phyloP scores from a whole-genome alignment of 2,797 vertebrate species.

The Scomberomorus guttatus region DNA sequence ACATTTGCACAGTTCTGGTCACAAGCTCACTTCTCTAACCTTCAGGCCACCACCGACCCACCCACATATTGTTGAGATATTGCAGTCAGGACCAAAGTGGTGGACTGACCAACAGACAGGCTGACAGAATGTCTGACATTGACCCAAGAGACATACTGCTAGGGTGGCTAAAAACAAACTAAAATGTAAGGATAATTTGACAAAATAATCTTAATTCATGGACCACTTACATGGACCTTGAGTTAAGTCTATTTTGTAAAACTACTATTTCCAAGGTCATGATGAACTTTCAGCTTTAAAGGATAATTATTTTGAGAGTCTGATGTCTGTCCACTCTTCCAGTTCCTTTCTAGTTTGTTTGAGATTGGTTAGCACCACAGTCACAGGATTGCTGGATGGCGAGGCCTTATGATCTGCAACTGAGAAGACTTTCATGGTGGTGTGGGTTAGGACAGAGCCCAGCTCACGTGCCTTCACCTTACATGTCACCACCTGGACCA shows the following conservation, averaged over 20 bases:
- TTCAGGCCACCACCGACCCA: too few relatives aligned
- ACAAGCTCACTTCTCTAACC: too few relatives aligned
- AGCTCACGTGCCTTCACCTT: constrained; percentile 41
- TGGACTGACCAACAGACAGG: too few relatives aligned
- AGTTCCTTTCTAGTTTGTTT: constrained; percentile 44
- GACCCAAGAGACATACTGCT: too few relatives aligned
- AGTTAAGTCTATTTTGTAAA: not conserved
- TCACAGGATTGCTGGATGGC: constrained; percentile 4
- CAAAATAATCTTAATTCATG: too few relatives aligned
- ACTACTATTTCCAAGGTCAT: not conserved
- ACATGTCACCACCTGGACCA: constrained; percentile 69
- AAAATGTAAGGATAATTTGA: not conserved
- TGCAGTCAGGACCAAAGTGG: too few relatives aligned
- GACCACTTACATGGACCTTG: not conserved
- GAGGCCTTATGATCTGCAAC: constrained; percentile 58
- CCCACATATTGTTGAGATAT: too few relatives aligned
- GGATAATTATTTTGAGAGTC: not conserved
- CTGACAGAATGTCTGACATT: too few relatives aligned
- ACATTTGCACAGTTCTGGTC: too few relatives aligned
- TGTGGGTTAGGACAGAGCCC: constrained; percentile 72
- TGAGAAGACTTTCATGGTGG: constrained; percentile 83
- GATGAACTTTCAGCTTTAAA: not conserved
- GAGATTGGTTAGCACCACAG: constrained; percentile 73
- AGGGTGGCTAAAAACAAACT: not conserved
- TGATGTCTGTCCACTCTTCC: not conserved